A percentile compares a stretch with the other conserved stretches of the same genome.
phyloP scores from a whole-genome alignment of 2,888 invertebrate species.

The Papilio gigon region DNA sequence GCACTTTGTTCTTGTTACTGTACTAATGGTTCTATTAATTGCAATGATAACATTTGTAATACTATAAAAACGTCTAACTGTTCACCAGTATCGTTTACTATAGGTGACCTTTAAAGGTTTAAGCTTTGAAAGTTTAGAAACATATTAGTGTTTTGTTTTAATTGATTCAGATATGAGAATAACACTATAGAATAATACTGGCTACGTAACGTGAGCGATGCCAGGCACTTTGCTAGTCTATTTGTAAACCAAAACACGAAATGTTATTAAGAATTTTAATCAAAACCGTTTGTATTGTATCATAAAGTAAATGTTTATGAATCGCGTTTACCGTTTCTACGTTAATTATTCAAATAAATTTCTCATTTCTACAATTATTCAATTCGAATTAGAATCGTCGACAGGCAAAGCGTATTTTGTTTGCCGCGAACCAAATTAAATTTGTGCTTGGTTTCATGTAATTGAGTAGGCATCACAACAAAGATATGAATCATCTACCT shows the following conservation, averaged over 20 bases:
- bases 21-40: background rate
- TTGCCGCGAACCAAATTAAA: conserved; percentile 30
- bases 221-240: background rate
- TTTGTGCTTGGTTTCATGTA: conserved; percentile 12
- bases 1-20: conserved; percentile 1
- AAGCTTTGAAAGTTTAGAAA: too few species aligned
- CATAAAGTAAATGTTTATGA: conserved; percentile 25
- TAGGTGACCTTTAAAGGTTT: too few species aligned
- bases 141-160: too few species aligned
- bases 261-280: conserved; percentile 18
- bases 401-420: conserved; percentile 30
- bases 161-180: too few species aligned
- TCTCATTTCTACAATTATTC: conserved; percentile 34
- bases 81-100: too few species aligned
- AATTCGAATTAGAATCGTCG: conserved; percentile 27
- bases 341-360: conserved; percentile 35
- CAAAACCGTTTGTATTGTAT: conserved; percentile 9
- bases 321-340: conserved; percentile 10
- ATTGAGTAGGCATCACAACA: background rate
- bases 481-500: too few species aligned
- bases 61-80: background rate
- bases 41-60: background rate
- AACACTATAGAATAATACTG: too few species aligned
- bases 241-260: background rate
- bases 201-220: background rate